Base-by-base conservation (phyloP, 64 coral and sea anemone species). In the Hydrozoanthus tunicans region DNA sequence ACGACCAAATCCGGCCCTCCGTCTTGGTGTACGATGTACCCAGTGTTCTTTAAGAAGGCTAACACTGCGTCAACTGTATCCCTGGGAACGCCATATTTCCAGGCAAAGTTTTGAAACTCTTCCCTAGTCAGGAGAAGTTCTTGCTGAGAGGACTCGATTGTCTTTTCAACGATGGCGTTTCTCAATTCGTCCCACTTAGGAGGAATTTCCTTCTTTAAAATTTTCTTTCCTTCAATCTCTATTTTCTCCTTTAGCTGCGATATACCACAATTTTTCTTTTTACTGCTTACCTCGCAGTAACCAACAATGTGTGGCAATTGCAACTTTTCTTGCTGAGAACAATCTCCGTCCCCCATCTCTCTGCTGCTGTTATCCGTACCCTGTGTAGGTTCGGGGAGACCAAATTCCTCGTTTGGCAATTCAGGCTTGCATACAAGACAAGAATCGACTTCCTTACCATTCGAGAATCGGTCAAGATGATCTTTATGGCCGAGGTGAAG, bases 391-490 rank as follows among this genome's bases (percentile, higher is more conserved):
- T 12, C 27, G 24, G 75, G 27, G 75, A 78, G 24, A 43, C 32
- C 32, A 78, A n/a, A 77, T 20, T 77, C 17, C 73, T 20, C 73
- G 8, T 12, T 12, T 20, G 73, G 17, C 17, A 77, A 9, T 77
- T 77, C 17, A 77, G 73, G 73, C 73, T 77, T 77, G 73, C 73
- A 77, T 12, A 77, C 23, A 7, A 77, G 73, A 20, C 73, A 77
- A n/a, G 73, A 77, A 77, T 3, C 73, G 23, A 77, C 73, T 77
- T 77, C 73, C 7, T 77, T 77, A 9, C 51, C 23, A 12, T 77
- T 77, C 17, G 7, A 9, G 23, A 77, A 53, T 14, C 62, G 7
- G 7, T 64, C 13, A 9, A 9, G 62, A 64, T 64, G 62, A 64
- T 7, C 62, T 64, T 14, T 14, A 14, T 64, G 62, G 7, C 62